phyloP scores from a whole-genome alignment of 2,113 vertebrate genomes.

The Turdus rufiventris region DNA sequence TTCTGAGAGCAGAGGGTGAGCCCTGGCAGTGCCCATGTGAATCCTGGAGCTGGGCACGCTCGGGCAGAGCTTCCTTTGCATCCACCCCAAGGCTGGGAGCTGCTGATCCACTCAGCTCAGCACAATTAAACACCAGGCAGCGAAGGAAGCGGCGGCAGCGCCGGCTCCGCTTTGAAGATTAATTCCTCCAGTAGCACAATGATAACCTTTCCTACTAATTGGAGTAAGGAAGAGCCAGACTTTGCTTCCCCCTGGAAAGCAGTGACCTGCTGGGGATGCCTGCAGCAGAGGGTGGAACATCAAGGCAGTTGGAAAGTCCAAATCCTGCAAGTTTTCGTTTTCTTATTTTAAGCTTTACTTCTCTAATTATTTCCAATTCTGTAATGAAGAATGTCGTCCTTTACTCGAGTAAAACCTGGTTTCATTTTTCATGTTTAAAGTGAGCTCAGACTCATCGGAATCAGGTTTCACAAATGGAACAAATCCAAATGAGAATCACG shows the following conservation, averaged over 20 bases:
- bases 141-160: neutral
- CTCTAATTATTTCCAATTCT: neutral
- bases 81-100: neutral
- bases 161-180: neutral
- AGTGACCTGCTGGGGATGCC: neutral
- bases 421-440: neutral
- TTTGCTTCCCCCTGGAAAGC: neutral
- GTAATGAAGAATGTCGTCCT: neutral
- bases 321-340: neutral
- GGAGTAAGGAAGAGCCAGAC: neutral
- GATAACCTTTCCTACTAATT: constrained; percentile 5
- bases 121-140: neutral
- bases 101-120: neutral
- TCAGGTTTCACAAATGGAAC: neutral
- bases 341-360: neutral
- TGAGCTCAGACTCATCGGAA: neutral
- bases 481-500: neutral
- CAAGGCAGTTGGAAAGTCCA: neutral
- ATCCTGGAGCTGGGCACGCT: neutral
- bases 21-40: neutral
- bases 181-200: neutral
- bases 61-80: neutral
- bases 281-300: neutral
- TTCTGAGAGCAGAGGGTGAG: neutral
- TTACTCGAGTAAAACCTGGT: neutral